phyloP scores from a whole-genome alignment of 2,113 vertebrate species.

The Pterocles burchelli region DNA sequence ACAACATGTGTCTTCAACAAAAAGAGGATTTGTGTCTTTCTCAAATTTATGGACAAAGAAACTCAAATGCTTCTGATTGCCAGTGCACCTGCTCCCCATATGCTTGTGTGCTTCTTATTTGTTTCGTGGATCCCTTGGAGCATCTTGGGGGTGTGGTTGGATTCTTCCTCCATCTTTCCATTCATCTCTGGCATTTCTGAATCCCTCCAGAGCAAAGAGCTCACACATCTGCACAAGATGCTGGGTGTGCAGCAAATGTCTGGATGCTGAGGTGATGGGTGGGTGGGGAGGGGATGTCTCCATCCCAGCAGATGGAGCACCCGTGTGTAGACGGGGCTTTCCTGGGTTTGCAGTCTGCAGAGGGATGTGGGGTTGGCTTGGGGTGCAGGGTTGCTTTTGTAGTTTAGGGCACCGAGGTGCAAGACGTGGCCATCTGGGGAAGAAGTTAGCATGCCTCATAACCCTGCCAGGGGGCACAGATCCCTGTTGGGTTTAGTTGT shows the following conservation, averaged over 20 bases:
- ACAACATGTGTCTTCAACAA: neutral
- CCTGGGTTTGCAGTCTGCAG: neutral
- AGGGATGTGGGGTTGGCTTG: accelerated
- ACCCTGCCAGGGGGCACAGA: neutral
- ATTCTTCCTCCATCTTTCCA: neutral
- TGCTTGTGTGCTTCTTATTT: neutral
- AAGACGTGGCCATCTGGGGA: neutral
- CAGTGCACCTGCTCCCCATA: neutral
- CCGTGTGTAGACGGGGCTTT: neutral
- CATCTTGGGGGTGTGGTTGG: neutral
- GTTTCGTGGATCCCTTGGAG: neutral
- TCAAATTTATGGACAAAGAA: neutral
- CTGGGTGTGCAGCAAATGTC: neutral
- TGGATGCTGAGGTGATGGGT: neutral
- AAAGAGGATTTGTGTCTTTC: neutral
- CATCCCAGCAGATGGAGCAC: neutral
- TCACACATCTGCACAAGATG: neutral
- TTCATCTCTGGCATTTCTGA: neutral
- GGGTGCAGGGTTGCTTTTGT: neutral
- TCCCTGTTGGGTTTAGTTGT: neutral
- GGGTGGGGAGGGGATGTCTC: neutral
- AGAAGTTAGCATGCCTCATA: neutral
- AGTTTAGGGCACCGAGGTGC: neutral
- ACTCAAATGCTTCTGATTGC: neutral
- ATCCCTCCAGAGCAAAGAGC: neutral